These are phyloP conservation scores for Sparidentex hasta DNA, from an alignment of 2,797 vertebrate species.

Conservation along the genomic window DNA sequence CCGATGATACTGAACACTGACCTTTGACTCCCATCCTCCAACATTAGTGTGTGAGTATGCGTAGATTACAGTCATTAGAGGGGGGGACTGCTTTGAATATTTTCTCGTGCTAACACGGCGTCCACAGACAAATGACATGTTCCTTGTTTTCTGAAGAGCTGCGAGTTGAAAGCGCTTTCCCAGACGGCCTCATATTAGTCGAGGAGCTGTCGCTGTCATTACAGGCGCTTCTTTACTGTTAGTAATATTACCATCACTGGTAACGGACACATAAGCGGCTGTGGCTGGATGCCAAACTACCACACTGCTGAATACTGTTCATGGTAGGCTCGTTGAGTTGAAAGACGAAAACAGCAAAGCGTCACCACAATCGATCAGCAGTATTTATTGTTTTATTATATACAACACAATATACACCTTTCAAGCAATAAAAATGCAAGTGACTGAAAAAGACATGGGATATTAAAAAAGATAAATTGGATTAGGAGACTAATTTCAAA, in stretches of 20 bases:
- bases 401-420: too few relatives aligned
- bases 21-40: slow-evolving; percentile 1
- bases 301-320: background rate
- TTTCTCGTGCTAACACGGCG: slow-evolving; percentile 28
- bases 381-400: too few relatives aligned
- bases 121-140: slow-evolving; percentile 40
- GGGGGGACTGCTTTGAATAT: slow-evolving; percentile 44
- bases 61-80: slow-evolving; percentile 29
- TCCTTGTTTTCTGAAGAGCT: slow-evolving; percentile 11
- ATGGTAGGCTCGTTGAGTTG: background rate
- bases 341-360: background rate
- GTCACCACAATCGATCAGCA: too few relatives aligned
- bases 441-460: too few relatives aligned
- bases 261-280: slow-evolving; percentile 28
- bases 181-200: slow-evolving; percentile 29
- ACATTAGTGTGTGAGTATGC: background rate
- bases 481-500: too few relatives aligned
- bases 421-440: too few relatives aligned
- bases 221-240: slow-evolving; percentile 31
- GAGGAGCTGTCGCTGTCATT: slow-evolving; percentile 15
- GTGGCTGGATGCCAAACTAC: background rate
- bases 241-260: background rate
- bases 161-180: slow-evolving; percentile 14
- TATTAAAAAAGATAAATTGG: too few relatives aligned
- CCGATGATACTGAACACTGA: background rate